phyloP scores from a whole-genome alignment of 2,888 invertebrate genomes.

The Cistogaster globosa region DNA sequence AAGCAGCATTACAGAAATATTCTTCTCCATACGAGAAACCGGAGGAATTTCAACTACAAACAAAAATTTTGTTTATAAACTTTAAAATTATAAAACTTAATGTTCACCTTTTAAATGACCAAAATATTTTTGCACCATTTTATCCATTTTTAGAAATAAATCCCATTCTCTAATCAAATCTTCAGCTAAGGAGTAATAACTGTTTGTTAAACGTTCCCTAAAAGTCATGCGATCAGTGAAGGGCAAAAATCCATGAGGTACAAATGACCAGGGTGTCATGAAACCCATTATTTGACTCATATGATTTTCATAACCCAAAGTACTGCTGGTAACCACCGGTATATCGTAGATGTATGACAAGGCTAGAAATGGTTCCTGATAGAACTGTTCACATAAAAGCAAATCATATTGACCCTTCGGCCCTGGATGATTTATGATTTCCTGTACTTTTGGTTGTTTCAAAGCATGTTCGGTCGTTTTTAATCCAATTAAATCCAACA shows the following conservation, averaged over 20 bases:
- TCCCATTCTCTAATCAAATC: conserved; percentile 77
- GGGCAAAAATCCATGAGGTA: conserved; percentile 83
- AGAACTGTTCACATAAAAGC: conserved; percentile 82
- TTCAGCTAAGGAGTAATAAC: conserved; percentile 80
- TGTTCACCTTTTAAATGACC: conserved; percentile 75
- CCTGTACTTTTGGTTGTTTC: conserved; percentile 78
- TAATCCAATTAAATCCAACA: conserved; percentile 79
- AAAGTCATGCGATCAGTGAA: conserved; percentile 84
- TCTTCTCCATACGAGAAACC: conserved; percentile 82
- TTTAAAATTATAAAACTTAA: neutral
- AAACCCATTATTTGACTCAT: conserved; percentile 83
- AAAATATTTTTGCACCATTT: conserved; percentile 78
- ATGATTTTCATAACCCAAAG: conserved; percentile 83
- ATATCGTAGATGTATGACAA: conserved; percentile 81
- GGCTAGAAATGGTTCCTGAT: conserved; percentile 83
- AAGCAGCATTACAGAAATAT: conserved; percentile 83
- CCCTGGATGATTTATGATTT: conserved; percentile 78
- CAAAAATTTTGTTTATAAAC: neutral
- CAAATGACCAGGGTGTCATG: conserved; percentile 83
- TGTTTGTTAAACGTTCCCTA: conserved; percentile 84
- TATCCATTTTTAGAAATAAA: conserved; percentile 81
- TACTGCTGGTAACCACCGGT: conserved; percentile 82
- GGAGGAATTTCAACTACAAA: conserved; percentile 79
- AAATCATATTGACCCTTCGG: conserved; percentile 81
- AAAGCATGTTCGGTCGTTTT: conserved; percentile 80